phyloP scores from a whole-genome alignment of 2,797 vertebrate genomes.

The Hyperoplus immaculatus region DNA sequence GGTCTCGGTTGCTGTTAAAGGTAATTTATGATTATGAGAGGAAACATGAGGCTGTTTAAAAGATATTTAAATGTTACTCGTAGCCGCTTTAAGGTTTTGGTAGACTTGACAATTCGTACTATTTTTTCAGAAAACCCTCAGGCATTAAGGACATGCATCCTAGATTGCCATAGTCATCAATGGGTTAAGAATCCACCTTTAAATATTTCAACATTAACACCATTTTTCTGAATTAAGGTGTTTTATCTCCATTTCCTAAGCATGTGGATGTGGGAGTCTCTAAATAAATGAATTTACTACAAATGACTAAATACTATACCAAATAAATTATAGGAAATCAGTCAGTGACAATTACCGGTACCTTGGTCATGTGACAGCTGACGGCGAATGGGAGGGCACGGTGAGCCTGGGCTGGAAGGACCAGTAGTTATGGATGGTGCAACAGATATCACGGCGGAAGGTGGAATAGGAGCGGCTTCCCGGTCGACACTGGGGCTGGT shows the following conservation, averaged over 20 bases:
- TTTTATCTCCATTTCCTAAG: slow-evolving; percentile 1
- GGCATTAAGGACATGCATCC: too few relatives aligned
- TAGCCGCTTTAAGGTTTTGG: too few relatives aligned
- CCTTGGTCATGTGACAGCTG: slow-evolving; percentile 98
- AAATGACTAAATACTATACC: neutral
- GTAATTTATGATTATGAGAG: too few relatives aligned
- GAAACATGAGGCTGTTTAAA: too few relatives aligned
- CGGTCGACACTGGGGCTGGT: slow-evolving; percentile 96
- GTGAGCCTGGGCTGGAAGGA: slow-evolving; percentile 89
- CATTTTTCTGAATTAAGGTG: neutral
- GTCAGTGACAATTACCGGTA: slow-evolving; percentile 59
- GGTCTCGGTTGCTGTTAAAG: too few relatives aligned
- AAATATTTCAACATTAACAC: neutral
- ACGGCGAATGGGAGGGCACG: slow-evolving; percentile 91
- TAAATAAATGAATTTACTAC: neutral
- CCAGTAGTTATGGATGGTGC: slow-evolving; percentile 86
- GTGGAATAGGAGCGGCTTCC: slow-evolving; percentile 92
- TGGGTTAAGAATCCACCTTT: too few relatives aligned
- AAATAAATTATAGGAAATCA: too few relatives aligned
- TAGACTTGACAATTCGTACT: too few relatives aligned
- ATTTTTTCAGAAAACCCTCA: too few relatives aligned
- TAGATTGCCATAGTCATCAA: too few relatives aligned
- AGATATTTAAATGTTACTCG: too few relatives aligned
- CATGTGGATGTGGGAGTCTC: neutral
- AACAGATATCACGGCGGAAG: slow-evolving; percentile 95